A percentile compares a stretch with the other conserved stretches of the same genome.
phyloP scores from a whole-genome alignment of 2,113 vertebrate species.

The Myxocyprinus asiaticus region DNA sequence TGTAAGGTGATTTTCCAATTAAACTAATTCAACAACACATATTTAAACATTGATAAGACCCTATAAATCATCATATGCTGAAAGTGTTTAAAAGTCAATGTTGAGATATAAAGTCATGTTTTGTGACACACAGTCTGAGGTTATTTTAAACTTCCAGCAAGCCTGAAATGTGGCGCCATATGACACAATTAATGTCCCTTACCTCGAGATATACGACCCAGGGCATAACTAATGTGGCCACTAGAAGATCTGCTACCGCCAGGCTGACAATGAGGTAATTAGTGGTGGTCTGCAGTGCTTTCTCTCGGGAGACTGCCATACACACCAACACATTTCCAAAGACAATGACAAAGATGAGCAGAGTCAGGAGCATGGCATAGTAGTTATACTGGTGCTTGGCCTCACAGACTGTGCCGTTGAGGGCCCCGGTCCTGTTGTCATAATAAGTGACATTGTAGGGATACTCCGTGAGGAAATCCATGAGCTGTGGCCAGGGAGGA shows the following conservation, averaged over 20 bases:
- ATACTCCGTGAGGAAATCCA: constrained; percentile 93
- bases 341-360: constrained; percentile 95
- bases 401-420: constrained; percentile 79
- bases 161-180: not conserved
- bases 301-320: constrained; percentile 94
- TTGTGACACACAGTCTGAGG: not conserved
- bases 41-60: constrained; percentile 5
- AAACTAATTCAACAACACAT: constrained; percentile 6
- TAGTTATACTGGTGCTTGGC: constrained; percentile 89
- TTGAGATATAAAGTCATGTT: not conserved
- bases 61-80: not conserved
- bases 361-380: constrained; percentile 94
- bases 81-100: constrained; percentile 15
- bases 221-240: constrained; percentile 95
- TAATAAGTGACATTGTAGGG: constrained; percentile 82
- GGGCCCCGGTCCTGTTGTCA: constrained; percentile 81
- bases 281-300: constrained; percentile 97
- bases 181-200: constrained; percentile 22
- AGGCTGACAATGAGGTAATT: constrained; percentile 98
- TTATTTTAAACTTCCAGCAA: not conserved
- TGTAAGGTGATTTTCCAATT: not conserved
- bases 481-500: constrained; percentile 72
- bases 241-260: constrained; percentile 92
- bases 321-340: constrained; percentile 98
- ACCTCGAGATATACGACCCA: constrained; percentile 84